Percentiles rank a stretch among this genome's conserved stretches.
Evolutionary conservation across 2,797 vertebrate genomes (phyloP).

Genomic region (Lycodopsis pacificus): DNA sequence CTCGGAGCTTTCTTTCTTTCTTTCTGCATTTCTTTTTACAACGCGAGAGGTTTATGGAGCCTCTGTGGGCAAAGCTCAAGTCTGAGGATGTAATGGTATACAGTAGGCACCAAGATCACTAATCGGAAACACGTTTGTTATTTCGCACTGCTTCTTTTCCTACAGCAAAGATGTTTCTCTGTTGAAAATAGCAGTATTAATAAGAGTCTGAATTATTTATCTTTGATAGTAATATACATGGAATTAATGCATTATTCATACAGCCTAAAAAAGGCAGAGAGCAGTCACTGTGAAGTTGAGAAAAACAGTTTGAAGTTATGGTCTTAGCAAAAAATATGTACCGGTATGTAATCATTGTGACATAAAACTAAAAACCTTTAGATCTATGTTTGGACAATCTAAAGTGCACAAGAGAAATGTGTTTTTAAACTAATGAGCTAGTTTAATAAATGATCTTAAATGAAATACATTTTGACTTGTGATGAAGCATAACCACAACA

Average conservation of each 20-base stretch:
- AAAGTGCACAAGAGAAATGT: not conserved
- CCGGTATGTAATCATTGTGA: not conserved
- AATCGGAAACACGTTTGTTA: conserved; percentile 61
- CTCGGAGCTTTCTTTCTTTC: conserved; percentile 32
- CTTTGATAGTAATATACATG: conserved; percentile 6
- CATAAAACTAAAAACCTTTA: not conserved
- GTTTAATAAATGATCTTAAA: not conserved
- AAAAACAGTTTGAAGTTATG: not conserved
- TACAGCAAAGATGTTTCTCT: not conserved
- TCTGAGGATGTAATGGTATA: conserved; percentile 66
- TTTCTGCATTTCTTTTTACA: conserved; percentile 45
- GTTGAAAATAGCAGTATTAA: conserved; percentile 21
- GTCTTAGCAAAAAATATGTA: conserved; percentile 4
- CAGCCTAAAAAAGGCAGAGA: not conserved
- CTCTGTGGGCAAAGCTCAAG: conserved; percentile 44
- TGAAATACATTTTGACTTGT: not conserved
- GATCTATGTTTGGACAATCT: not conserved
- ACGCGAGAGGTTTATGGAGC: conserved; percentile 68
- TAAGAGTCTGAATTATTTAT: conserved; percentile 16
- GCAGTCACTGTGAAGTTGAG: not conserved
- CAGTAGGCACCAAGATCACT: conserved; percentile 52
- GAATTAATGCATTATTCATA: conserved; percentile 20
- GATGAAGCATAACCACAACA: not conserved
- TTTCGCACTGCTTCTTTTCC: not conserved
- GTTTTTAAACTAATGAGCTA: not conserved